Percentiles rank a stretch among this genome's conserved stretches.
Conservation (phyloP, 2,113 vertebrate species). For the Telmatochromis sp. region DNA sequence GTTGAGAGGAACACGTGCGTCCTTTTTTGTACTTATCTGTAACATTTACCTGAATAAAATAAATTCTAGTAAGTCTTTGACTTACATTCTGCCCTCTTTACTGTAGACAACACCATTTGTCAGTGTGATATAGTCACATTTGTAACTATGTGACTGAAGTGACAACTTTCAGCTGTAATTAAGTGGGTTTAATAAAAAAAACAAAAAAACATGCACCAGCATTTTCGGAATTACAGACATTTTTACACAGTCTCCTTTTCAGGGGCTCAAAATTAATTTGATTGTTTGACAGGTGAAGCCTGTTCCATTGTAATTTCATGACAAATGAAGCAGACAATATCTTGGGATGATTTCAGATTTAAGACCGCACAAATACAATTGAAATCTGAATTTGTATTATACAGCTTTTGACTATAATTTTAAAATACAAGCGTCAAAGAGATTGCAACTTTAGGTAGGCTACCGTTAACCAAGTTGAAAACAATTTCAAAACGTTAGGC, state of each 20-base stretch:
- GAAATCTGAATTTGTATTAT: not conserved
- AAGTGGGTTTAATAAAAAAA: not conserved
- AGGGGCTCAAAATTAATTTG: not conserved
- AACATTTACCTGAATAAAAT: slow-evolving; percentile 34
- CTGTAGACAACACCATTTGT: not conserved
- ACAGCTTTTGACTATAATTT: not conserved
- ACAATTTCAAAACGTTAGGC: not conserved
- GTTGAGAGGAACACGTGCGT: not conserved
- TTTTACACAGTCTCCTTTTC: not conserved
- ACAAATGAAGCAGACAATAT: not conserved
- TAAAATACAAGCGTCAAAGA: not conserved
- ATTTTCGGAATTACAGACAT: not conserved
- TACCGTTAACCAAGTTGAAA: not conserved
- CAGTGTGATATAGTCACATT: not conserved
- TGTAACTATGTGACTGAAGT: not conserved
- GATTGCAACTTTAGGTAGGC: not conserved
- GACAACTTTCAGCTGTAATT: not conserved
- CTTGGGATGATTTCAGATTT: not conserved
- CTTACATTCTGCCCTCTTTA: not conserved
- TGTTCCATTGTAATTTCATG: not conserved
- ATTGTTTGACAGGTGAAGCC: not conserved
- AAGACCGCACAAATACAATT: not conserved
- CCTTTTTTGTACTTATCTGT: not conserved
- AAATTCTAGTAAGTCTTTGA: not conserved
- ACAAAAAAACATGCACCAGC: not conserved